These are phyloP conservation scores for Molossus molossus DNA, from an alignment of 2,797 vertebrate genomes.

Conservation along the genomic window DNA sequence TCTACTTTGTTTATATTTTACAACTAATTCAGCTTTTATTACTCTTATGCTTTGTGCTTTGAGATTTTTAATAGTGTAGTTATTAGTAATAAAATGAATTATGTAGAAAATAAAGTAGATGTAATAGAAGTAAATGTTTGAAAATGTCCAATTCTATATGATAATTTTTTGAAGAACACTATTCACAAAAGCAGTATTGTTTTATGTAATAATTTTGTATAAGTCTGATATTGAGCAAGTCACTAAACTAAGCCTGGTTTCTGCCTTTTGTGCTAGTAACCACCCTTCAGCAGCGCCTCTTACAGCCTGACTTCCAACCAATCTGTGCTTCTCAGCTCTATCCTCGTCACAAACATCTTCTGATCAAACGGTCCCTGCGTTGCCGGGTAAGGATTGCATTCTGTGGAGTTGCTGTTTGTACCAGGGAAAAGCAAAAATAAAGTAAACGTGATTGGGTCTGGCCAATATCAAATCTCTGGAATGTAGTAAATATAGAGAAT, in stretches of 20 bases:
- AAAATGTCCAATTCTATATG: not conserved
- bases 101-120: not conserved
- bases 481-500: not conserved
- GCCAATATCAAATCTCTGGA: not conserved
- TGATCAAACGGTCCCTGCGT: constrained; percentile 98
- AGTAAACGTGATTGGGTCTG: not conserved
- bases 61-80: constrained; percentile 36
- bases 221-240: constrained; percentile 47
- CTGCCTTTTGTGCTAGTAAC: constrained; percentile 92
- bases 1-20: constrained; percentile 22
- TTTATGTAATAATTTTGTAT: not conserved
- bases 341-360: constrained; percentile 98
- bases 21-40: not conserved
- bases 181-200: not conserved
- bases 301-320: constrained; percentile 98
- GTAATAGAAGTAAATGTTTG: not conserved
- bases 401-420: not conserved
- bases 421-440: constrained; percentile 12
- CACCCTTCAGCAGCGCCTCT: constrained; percentile 96
- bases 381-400: constrained; percentile 93
- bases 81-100: constrained; percentile 63
- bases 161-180: not conserved
- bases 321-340: constrained; percentile 97
- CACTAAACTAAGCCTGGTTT: constrained; percentile 58
- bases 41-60: not conserved